phyloP scores from a whole-genome alignment of 2,797 vertebrate species.

The Ctenopoma kingsleyae region DNA sequence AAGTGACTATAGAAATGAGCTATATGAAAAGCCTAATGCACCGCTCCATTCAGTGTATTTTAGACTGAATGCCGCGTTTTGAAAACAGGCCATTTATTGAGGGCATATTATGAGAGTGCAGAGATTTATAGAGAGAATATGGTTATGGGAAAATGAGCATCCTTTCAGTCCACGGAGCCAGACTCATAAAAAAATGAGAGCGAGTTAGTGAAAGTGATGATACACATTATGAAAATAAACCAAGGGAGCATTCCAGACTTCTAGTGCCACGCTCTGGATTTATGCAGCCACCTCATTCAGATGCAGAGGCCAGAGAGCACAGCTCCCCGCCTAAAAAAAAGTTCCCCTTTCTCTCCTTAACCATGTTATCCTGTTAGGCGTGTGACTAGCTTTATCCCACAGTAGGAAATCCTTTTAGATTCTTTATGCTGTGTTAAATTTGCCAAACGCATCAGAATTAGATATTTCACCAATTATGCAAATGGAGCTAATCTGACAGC shows the following conservation, averaged over 20 bases:
- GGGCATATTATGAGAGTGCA: background rate
- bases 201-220: slow-evolving; percentile 19
- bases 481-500: slow-evolving; percentile 61
- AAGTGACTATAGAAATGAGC: slow-evolving; percentile 5
- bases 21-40: background rate
- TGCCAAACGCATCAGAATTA: slow-evolving; percentile 34
- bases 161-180: background rate
- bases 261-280: slow-evolving; percentile 35
- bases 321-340: slow-evolving; percentile 10
- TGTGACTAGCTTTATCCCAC: slow-evolving; percentile 34
- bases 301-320: slow-evolving; percentile 18
- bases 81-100: slow-evolving; percentile 17
- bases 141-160: background rate
- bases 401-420: slow-evolving; percentile 49
- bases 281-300: slow-evolving; percentile 21
- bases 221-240: slow-evolving; percentile 56
- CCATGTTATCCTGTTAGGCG: slow-evolving; percentile 46
- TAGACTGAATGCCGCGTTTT: background rate
- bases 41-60: slow-evolving; percentile 28
- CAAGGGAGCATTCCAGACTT: slow-evolving; percentile 43
- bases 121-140: background rate
- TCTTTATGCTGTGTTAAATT: slow-evolving; percentile 36
- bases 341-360: slow-evolving; percentile 6
- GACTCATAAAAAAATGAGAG: background rate
- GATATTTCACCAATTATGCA: slow-evolving; percentile 54